A percentile compares a stretch with the other conserved stretches of the same genome.
Conservation (phyloP, 2,113 vertebrate species). For the Sialia sialis region DNA sequence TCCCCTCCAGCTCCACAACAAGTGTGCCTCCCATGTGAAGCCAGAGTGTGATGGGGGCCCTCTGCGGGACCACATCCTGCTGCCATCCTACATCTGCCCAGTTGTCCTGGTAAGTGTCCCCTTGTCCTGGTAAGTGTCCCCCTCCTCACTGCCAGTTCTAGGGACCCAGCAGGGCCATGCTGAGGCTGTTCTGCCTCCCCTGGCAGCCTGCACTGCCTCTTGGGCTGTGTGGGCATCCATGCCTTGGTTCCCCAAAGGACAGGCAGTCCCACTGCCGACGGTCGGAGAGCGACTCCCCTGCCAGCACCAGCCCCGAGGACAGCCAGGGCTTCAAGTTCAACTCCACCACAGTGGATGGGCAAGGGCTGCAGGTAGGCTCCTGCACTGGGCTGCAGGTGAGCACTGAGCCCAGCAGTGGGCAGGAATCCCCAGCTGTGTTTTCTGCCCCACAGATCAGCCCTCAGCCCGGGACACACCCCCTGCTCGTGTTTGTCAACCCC, state of each 20-base stretch:
- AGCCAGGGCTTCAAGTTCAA: conserved; percentile 79
- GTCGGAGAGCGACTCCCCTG: conserved; percentile 77
- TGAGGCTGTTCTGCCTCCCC: fast-evolving
- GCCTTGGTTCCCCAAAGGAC: conserved; percentile 48
- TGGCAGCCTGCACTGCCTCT: background rate
- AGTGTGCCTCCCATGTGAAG: conserved; percentile 87
- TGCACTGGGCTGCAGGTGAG: fast-evolving
- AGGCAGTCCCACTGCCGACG: conserved; percentile 72
- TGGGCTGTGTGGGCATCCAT: fast-evolving
- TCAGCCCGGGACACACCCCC: conserved; percentile 85
- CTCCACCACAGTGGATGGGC: conserved; percentile 76
- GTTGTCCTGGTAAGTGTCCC: conserved; percentile 79
- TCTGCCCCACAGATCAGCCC: conserved; percentile 83
- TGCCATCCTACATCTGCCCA: conserved; percentile 87
- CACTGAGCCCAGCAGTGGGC: fast-evolving
- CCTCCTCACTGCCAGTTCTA: fast-evolving
- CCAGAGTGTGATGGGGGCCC: conserved; percentile 87
- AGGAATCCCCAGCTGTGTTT: fast-evolving
- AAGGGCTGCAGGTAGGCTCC: conserved; percentile 79
- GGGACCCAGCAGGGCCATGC: background rate
- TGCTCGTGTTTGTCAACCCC: conserved; percentile 92
- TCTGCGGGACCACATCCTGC: conserved; percentile 88
- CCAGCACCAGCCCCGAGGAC: conserved; percentile 80
- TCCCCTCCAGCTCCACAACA: conserved; percentile 87
- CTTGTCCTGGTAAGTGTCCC: conserved; percentile 80